Percentiles rank a stretch among this genome's conserved stretches.
Conservation (phyloP, 2,113 vertebrate species). For the Tyrannus savana region DNA sequence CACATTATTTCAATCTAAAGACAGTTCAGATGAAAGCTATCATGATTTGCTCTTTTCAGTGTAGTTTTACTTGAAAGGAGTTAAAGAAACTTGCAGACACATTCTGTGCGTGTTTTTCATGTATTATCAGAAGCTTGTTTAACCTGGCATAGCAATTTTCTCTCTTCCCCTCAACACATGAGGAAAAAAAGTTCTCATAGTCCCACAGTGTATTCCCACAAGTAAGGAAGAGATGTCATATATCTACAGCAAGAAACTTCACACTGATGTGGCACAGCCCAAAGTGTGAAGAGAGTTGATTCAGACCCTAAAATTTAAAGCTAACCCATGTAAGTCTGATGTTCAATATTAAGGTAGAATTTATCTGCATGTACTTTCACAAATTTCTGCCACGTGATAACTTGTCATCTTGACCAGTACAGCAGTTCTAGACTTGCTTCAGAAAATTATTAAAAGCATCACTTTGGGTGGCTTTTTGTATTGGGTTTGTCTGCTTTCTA, state of each 20-base stretch:
- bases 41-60: not conserved
- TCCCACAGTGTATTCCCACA: not conserved
- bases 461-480: not conserved
- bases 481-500: not conserved
- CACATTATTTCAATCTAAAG: not conserved
- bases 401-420: not conserved
- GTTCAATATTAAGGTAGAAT: not conserved
- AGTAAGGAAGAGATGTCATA: not conserved
- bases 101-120: accelerated
- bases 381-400: not conserved
- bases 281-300: not conserved
- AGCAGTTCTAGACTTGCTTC: not conserved
- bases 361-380: not conserved
- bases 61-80: not conserved
- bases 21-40: not conserved
- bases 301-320: not conserved
- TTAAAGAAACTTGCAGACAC: not conserved
- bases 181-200: not conserved
- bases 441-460: not conserved
- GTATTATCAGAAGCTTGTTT: not conserved
- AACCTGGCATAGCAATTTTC: not conserved
- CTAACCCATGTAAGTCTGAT: not conserved
- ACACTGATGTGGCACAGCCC: not conserved
- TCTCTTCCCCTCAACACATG: not conserved
- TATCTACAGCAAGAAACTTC: not conserved